phyloP scores from a whole-genome alignment of 2,113 vertebrate genomes.

The Zosterops japonicus region DNA sequence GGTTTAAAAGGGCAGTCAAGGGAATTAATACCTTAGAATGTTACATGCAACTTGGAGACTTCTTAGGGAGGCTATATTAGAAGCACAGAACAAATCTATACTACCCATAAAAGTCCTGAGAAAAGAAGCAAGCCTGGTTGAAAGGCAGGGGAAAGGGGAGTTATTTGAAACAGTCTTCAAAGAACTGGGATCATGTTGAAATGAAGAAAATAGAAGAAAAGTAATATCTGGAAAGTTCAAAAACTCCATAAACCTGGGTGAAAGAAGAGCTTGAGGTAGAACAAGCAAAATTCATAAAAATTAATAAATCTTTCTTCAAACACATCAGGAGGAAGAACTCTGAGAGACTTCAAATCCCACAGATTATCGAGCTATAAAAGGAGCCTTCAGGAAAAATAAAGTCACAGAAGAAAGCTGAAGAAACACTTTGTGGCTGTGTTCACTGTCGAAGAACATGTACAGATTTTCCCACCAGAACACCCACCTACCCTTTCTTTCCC shows the following conservation, averaged over 20 bases:
- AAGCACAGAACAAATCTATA: not conserved
- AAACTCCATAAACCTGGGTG: not conserved
- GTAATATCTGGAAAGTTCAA: not conserved
- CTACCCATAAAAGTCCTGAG: not conserved
- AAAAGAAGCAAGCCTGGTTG: not conserved
- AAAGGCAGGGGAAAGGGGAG: not conserved
- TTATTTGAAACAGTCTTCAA: conserved; percentile 10
- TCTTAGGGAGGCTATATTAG: not conserved
- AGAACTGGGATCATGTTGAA: not conserved
- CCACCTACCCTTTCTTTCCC: fast-evolving
- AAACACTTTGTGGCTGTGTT: not conserved
- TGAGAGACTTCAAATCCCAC: not conserved
- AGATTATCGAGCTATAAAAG: not conserved
- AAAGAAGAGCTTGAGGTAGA: not conserved
- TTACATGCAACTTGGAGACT: not conserved
- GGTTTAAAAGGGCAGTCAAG: not conserved
- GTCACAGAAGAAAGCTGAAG: not conserved
- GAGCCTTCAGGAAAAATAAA: not conserved
- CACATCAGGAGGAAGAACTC: not conserved
- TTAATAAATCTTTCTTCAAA: conserved; percentile 10
- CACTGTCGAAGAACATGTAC: not conserved
- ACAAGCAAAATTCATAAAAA: not conserved
- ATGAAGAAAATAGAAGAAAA: not conserved
- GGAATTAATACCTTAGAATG: not conserved
- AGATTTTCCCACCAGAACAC: not conserved